Base-by-base conservation (phyloP, 2,888 invertebrate species). In the Philopedon plagiatum region DNA sequence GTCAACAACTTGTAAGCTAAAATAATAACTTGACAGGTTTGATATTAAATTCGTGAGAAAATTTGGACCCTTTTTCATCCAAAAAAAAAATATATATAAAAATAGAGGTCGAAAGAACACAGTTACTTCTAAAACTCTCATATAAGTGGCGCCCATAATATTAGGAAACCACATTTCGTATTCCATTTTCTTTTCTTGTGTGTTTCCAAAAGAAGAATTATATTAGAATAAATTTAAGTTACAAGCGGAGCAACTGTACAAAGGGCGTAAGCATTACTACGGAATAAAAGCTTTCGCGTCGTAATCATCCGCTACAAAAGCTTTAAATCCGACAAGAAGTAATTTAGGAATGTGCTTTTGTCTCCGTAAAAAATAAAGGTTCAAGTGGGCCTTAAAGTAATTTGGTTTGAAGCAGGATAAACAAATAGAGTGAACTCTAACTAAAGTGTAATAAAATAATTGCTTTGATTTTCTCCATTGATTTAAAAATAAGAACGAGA, bases 181-280 rank as follows among this genome's bases (percentile, higher is more conserved):
- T 54, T 54, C 51, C 51, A 54, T 29, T 54, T 54, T 54, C 51
- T 54, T 54, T 54, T 29, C 51, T 54, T 54, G 51, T 54, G 23
- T 54, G 51, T 54, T 54, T 54, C 29, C 29, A 15, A 29, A 9
- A 54, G 51, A 54, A 54, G 51, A 54, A 54, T 54, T 54, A 29
- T 29, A 54, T 54, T 54, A 29, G 51, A 54, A 54, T 54, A 54
- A 54, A 54, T 54, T 54, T 54, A 29, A 54, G 29, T 54, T 54
- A 54, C 51, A 29, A 29, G 29, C 51, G 29, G 51, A 54, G 29
- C 51, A 54, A 54, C 51, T 29, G 51, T 54, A 54, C 15, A 51
- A 51, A 54, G 29, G 51, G 51, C 9, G 51, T 54, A 29, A 54
- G 29, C 18, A 29, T 54, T 54, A 18, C 18, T 29, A 32, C 29